Conservation (phyloP, 2,888 invertebrate species). For the Phortica magna region DNA sequence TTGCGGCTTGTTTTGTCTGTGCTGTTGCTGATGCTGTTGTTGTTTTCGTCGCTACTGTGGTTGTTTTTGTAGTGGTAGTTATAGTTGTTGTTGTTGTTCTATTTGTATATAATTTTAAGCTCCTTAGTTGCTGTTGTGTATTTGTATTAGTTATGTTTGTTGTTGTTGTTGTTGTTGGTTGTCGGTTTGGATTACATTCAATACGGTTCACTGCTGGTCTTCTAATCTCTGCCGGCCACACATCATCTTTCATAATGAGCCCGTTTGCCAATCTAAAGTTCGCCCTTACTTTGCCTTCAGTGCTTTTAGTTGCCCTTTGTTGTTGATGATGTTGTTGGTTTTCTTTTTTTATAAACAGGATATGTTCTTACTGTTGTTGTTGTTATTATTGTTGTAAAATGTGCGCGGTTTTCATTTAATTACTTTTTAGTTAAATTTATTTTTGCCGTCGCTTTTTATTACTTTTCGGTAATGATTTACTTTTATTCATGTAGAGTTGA, state of each 20-base stretch:
- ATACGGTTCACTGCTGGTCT: slow-evolving; percentile 20
- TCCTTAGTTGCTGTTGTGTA: slow-evolving; percentile 64
- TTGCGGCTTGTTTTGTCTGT: slow-evolving; percentile 39
- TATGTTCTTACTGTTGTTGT: slow-evolving; percentile 50
- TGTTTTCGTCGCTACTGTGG: slow-evolving; percentile 11
- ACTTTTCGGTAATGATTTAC: slow-evolving; percentile 29
- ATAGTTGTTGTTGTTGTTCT: slow-evolving; percentile 44
- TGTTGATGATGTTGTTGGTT: slow-evolving; percentile 46
- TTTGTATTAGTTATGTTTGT: slow-evolving; percentile 48
- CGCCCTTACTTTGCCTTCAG: neutral
- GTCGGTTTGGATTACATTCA: slow-evolving; percentile 7
- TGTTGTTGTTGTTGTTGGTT: slow-evolving; percentile 41
- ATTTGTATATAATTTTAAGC: slow-evolving; percentile 61
- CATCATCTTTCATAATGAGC: slow-evolving; percentile 17
- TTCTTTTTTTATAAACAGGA: slow-evolving; percentile 71
- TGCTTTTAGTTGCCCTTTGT: slow-evolving; percentile 28
- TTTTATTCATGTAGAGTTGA: slow-evolving; percentile 26
- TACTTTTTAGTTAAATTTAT: slow-evolving; percentile 14
- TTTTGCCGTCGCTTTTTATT: slow-evolving; percentile 41
- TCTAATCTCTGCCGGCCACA: neutral
- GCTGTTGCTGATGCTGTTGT: slow-evolving; percentile 23
- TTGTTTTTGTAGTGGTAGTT: neutral
- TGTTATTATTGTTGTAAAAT: slow-evolving; percentile 20
- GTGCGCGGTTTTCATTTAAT: slow-evolving; percentile 12
- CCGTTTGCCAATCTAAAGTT: neutral